Evolutionary conservation across 2,113 vertebrate genomes (phyloP).

Genomic region (Pterophyllum scalare): DNA sequence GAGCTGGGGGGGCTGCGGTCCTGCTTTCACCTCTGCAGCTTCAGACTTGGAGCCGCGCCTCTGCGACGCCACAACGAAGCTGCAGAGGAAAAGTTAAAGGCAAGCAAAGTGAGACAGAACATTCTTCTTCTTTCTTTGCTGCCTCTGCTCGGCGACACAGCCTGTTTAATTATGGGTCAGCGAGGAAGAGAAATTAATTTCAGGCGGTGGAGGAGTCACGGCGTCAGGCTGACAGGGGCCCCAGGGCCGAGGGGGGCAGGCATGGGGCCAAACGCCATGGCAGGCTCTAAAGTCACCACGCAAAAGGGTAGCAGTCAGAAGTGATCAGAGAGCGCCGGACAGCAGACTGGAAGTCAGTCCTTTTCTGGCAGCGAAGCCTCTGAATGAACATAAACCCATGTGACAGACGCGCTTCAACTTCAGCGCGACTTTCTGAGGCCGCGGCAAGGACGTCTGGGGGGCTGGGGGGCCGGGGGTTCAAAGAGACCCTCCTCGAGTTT

Average conservation of each 20-base stretch:
- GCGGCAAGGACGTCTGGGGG: not conserved
- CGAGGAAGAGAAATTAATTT: conserved; percentile 67
- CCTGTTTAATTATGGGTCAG: conserved; percentile 58
- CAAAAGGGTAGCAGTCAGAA: conserved; percentile 81
- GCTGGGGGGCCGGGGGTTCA: not conserved
- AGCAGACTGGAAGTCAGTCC: conserved; percentile 54
- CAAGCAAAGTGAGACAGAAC: conserved; percentile 21
- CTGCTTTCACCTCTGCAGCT: not conserved
- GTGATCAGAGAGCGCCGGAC: conserved; percentile 71
- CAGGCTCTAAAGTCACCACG: conserved; percentile 61
- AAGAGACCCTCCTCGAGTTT: not conserved
- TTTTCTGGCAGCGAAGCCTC: conserved; percentile 28
- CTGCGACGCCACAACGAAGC: not conserved
- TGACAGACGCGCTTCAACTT: conserved; percentile 54
- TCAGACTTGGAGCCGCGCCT: not conserved
- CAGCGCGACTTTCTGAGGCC: conserved; percentile 28
- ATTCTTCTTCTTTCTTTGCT: conserved; percentile 13
- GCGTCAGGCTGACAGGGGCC: conserved; percentile 66
- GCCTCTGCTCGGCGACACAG: not conserved
- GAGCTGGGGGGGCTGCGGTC: not conserved
- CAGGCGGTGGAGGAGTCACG: conserved; percentile 54
- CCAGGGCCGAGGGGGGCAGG: conserved; percentile 57
- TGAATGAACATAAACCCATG: not conserved
- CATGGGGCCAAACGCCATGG: conserved; percentile 66
- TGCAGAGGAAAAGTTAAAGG: not conserved